Percentiles rank a stretch among this genome's conserved stretches.
These are phyloP conservation scores for Amiota mariae DNA, from an alignment of 2,888 invertebrate species.

Conservation along the genomic window DNA sequence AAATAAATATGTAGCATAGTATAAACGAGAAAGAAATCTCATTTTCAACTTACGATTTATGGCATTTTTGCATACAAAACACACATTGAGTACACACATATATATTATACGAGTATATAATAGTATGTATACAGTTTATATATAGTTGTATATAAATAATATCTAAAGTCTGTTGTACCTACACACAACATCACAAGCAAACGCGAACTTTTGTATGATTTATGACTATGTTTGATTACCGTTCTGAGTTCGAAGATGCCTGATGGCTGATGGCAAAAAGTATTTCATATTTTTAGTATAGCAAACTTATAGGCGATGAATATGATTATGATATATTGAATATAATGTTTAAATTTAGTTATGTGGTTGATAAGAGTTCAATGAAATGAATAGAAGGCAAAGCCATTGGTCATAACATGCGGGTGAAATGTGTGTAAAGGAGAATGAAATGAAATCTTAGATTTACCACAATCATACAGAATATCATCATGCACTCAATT, in stretches of 20 bases:
- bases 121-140: neutral
- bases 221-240: conserved; percentile 24
- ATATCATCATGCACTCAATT: conserved; percentile 19
- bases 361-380: conserved; percentile 9
- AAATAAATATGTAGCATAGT: no score
- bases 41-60: conserved; percentile 55
- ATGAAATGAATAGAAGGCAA: neutral
- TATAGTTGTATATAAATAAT: neutral
- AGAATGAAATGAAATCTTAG: conserved; percentile 6
- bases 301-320: conserved; percentile 23
- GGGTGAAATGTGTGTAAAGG: neutral
- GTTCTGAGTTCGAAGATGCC: neutral
- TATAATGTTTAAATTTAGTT: conserved; percentile 1
- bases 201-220: conserved; percentile 29
- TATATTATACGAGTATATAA: neutral
- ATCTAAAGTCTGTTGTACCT: neutral
- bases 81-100: conserved; percentile 20
- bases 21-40: neutral
- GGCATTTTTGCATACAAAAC: conserved; percentile 56
- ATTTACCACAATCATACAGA: neutral
- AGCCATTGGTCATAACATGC: neutral
- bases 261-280: no score
- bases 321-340: conserved; percentile 8
- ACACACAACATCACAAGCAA: conserved; percentile 28
- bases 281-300: conserved; percentile 4